Base-by-base conservation (phyloP, 2,888 invertebrate species). In the Plebejus argus region DNA sequence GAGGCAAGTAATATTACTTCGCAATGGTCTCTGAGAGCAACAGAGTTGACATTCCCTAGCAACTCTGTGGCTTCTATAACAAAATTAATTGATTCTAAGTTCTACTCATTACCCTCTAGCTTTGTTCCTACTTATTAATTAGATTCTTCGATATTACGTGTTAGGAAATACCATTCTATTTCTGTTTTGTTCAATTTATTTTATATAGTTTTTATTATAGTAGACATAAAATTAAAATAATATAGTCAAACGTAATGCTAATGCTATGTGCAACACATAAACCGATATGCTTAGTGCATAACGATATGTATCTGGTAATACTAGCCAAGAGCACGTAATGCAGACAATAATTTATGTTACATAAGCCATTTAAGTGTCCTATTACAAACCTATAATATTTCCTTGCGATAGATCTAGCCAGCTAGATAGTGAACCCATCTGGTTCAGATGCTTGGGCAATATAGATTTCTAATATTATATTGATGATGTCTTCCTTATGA, bases 321-420 rank as follows among this genome's bases (percentile, higher is more conserved):
- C 49, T 23, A 74, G 5, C 28, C 28, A 6, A 15, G 23, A 49
- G 74, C 74, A 49, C 74, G 74, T 74, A 74, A 74, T 53, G 74
- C 74, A 49, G 74, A 74, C 53, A 49, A 74, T 74, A 74, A 49
- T 74, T 49, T 74, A 74, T 49, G 74, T 74, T 74, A 74, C 74
- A 74, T 53, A 74, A 74, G 49, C 72, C 23, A 49, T 53, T 20
- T 72, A 53, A 74, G 74, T 53, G 74, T 74, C 49, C 49, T 74
- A 28, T 74, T 74, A 74, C 74, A 53, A 74, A 74, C 49, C 53
- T 74, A 74, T 74, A 74, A 74, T 45, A 23, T 74, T 74, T 74
- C 74, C 49, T 45, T 53, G 20, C 23, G 28, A 74, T 74, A 53
- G 28, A 74, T 74, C 45, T 49, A 49, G 74, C 53, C 20, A 15